A percentile compares a stretch with the other conserved stretches of the same genome.
Conservation (phyloP, 2,113 vertebrate species). For the Stomatorhinus ivindoensis region DNA sequence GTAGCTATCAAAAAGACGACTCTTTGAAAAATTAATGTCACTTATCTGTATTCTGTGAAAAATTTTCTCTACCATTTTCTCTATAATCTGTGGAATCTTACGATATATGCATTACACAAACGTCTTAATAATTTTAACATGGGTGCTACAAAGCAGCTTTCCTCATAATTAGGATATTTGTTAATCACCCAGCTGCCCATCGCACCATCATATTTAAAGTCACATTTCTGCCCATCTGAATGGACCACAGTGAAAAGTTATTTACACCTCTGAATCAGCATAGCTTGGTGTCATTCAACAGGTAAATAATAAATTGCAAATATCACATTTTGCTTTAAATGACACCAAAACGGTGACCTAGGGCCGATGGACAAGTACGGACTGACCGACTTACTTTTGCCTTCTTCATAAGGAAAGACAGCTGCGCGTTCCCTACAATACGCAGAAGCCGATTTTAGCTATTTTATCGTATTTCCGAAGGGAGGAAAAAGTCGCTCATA, state of each 20-base stretch:
- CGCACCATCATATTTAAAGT: background rate
- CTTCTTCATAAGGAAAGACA: constrained; percentile 32
- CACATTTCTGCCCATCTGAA: background rate
- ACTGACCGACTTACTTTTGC: constrained; percentile 24
- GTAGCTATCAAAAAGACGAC: background rate
- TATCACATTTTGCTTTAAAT: background rate
- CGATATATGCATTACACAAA: background rate
- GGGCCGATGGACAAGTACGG: background rate
- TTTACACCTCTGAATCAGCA: background rate
- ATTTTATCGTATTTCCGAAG: constrained; percentile 10
- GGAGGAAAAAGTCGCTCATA: constrained; percentile 12
- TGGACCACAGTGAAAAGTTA: background rate
- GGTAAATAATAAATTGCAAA: background rate
- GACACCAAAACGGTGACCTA: background rate
- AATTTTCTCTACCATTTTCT: background rate
- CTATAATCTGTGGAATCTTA: background rate
- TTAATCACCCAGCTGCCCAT: background rate
- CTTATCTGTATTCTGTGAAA: background rate
- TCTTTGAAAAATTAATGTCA: background rate
- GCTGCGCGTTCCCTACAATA: constrained; percentile 2
- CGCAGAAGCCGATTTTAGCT: constrained; percentile 11
- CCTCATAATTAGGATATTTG: background rate
- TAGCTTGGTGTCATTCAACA: background rate
- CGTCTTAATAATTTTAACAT: background rate
- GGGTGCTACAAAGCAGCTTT: background rate